Base-by-base conservation (phyloP, 2,888 invertebrate genomes). In the Agrochola lota region DNA sequence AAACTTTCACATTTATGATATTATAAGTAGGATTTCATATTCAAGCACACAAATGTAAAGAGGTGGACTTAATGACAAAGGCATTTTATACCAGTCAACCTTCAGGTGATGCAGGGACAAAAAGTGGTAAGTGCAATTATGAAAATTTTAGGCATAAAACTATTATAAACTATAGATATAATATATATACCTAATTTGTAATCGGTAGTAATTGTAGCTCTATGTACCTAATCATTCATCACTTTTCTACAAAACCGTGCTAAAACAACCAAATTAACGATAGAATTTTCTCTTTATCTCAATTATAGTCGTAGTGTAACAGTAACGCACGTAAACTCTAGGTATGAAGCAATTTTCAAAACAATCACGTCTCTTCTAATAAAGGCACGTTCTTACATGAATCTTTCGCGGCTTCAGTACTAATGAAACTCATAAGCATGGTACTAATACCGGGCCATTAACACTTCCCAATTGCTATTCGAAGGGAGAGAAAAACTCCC, bases 401-500 rank as follows among this genome's bases (percentile, higher is more conserved):
- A 95, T 95, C 94, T 94, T 94, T 94, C 91, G 94, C 92, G 94
- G 95, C 94, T 95, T 92, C 92, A 90, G 91, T 92, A 91, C 93
- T 96, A 95, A 95, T 96, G 95, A 95, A 95, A 95, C 93, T 96
- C 94, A 95, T 96, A 95, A 95, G 94, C 94, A 95, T 94, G 94
- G 93, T 88, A 94, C 93, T 95, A 95, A 95, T 94, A 94, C 93
- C 90, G 83, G 89, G 89, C 93, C 93, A 96, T 96, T 96, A 95
- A 93, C 94, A 95, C 93, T 93, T 94, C 94, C 90, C 93, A 94
- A 96, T 95, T 95, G 93, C 92, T 91, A 90, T 93, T 88, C 85
- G 89, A 91, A 93, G 92, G 94, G 93, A 91, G 93, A 91, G 93
- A 94, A 95, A 94, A 93, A 93, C 90, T 91, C 91, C 93, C 93